Conservation (phyloP, 2,113 vertebrate species). For the Phainopepla nitens region DNA sequence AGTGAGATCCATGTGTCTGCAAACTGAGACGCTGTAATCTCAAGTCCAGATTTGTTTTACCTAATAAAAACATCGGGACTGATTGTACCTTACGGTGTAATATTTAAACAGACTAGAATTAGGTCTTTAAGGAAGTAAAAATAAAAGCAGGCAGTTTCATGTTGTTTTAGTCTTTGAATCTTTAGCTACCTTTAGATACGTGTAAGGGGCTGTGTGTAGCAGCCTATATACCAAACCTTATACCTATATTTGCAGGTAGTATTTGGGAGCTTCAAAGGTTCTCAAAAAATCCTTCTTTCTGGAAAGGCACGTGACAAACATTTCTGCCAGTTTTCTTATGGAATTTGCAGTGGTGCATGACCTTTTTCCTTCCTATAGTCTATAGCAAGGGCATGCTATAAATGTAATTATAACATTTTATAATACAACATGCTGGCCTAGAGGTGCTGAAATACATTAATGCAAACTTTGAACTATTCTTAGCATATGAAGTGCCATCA, state of each 20-base stretch:
- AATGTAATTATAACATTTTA: not conserved
- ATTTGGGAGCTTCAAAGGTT: not conserved
- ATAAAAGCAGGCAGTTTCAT: not conserved
- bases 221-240: slow-evolving; percentile 2
- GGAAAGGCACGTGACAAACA: not conserved
- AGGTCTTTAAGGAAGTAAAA: slow-evolving; percentile 42
- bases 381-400: not conserved
- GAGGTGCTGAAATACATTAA: not conserved
- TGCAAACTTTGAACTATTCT: not conserved
- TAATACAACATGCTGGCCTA: not conserved
- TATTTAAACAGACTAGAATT: slow-evolving; percentile 29
- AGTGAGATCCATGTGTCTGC: slow-evolving; percentile 62
- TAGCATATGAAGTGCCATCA: not conserved
- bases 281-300: not conserved
- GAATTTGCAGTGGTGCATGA: not conserved
- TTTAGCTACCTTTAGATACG: not conserved
- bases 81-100: slow-evolving; percentile 14
- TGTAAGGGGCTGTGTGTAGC: not conserved
- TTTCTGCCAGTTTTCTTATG: not conserved
- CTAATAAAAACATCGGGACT: slow-evolving; percentile 56
- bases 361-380: not conserved
- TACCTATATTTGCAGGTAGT: not conserved
- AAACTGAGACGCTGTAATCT: slow-evolving; percentile 17
- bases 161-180: not conserved
- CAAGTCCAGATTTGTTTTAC: slow-evolving; percentile 2